A percentile compares a stretch with the other conserved stretches of the same genome.
Conservation (phyloP, 2,797 vertebrate genomes). For the Sorex maritimensis region DNA sequence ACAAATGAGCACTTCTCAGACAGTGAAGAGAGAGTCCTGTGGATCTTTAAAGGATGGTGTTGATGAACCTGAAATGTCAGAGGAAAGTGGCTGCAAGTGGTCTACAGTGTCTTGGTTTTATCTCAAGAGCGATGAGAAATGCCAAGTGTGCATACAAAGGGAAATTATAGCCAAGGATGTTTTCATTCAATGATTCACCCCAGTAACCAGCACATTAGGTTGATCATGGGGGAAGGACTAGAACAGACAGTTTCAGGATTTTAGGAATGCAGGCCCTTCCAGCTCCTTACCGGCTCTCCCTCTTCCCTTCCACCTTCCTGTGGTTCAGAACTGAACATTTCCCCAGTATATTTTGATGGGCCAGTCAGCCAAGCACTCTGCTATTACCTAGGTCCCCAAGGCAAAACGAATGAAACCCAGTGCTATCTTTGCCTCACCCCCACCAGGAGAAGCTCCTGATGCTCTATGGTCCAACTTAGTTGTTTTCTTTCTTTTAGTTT, state of each 20-base stretch:
- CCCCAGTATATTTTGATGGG: not conserved
- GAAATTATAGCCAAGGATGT: not conserved
- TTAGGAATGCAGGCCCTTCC: not conserved
- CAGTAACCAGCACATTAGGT: not conserved
- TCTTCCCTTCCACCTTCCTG: not conserved
- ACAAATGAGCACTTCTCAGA: not conserved
- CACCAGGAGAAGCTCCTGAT: no score
- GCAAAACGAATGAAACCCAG: not conserved
- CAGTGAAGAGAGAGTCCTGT: not conserved
- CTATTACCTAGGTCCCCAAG: not conserved
- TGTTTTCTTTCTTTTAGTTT: no score
- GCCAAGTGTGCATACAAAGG: not conserved
- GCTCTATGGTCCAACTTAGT: no score
- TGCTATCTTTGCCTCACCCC: not conserved
- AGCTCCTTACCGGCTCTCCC: no score
- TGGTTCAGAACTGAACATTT: not conserved
- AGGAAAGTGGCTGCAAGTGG: not conserved
- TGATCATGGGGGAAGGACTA: not conserved
- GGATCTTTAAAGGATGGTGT: not conserved
- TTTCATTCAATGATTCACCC: not conserved
- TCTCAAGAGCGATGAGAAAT: not conserved
- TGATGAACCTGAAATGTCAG: not conserved
- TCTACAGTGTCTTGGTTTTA: not conserved
- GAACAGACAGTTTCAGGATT: rapidly evolving
- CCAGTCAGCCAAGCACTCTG: no score